Conservation (phyloP, 2,888 invertebrate genomes). For the Rhagophthalmus giganteus region DNA sequence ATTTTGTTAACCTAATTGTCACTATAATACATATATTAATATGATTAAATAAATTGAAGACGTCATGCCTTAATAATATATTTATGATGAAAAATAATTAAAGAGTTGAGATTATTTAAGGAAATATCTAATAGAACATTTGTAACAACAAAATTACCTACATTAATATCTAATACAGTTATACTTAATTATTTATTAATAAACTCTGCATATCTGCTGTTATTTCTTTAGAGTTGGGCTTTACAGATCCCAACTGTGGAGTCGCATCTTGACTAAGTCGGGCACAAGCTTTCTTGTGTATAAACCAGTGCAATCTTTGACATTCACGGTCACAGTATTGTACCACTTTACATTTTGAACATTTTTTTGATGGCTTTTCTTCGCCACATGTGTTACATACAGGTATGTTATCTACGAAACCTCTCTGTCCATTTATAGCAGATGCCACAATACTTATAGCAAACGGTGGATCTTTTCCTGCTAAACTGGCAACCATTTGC, state of each 20-base stretch:
- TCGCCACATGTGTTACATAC: constrained; percentile 86
- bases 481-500: constrained; percentile 78
- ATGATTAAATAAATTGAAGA: too few relatives aligned
- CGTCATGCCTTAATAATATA: too few relatives aligned
- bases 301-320: constrained; percentile 91
- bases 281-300: constrained; percentile 84
- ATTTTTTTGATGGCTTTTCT: constrained; percentile 88
- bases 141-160: too few relatives aligned
- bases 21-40: too few relatives aligned
- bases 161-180: too few relatives aligned
- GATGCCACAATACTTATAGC: constrained; percentile 74
- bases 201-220: constrained; percentile 46
- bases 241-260: constrained; percentile 30
- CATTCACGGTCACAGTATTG: constrained; percentile 94
- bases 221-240: constrained; percentile 42
- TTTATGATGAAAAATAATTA: too few relatives aligned
- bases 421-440: constrained; percentile 86
- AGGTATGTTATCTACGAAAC: constrained; percentile 69
- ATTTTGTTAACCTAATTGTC: too few relatives aligned
- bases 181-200: constrained; percentile 40
- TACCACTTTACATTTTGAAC: constrained; percentile 90
- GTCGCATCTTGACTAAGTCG: constrained; percentile 56
- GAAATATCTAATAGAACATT: too few relatives aligned
- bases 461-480: constrained; percentile 72
- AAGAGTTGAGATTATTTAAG: too few relatives aligned